Evolutionary conservation across 2,797 vertebrate species (phyloP).

Genomic region (Manis crassicaudata): DNA sequence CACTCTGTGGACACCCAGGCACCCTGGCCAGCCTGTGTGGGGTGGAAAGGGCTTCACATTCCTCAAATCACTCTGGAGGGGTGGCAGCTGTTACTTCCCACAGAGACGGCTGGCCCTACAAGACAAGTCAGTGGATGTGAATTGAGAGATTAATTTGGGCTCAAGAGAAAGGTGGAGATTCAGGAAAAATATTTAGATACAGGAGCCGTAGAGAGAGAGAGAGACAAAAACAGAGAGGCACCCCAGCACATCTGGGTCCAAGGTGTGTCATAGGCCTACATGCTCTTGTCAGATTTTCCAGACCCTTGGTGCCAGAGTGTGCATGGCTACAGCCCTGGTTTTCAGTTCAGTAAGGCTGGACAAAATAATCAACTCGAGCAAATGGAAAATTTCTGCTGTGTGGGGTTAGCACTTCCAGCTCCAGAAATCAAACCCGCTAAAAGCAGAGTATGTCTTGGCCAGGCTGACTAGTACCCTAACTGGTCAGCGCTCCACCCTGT

Average conservation of each 20-base stretch:
- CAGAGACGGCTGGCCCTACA: not conserved
- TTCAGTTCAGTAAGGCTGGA: not conserved
- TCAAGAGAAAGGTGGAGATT: not conserved
- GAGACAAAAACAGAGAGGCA: not conserved
- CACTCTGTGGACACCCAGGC: not conserved
- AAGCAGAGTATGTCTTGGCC: not conserved
- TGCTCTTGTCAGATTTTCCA: constrained; percentile 33
- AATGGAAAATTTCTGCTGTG: constrained; percentile 46
- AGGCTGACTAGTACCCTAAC: not conserved
- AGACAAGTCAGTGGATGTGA: not conserved
- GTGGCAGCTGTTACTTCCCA: not conserved
- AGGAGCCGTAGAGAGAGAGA: not conserved
- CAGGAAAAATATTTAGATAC: not conserved
- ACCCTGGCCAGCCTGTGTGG: no score
- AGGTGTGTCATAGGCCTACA: constrained; percentile 3
- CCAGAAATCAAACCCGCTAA: not conserved
- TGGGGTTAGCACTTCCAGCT: not conserved
- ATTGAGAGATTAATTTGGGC: not conserved
- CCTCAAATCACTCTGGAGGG: not conserved
- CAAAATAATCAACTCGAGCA: not conserved
- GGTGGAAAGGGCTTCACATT: not conserved
- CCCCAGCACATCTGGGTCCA: not conserved
- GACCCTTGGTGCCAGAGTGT: not conserved
- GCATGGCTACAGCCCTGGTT: not conserved
- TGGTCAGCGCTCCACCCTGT: not conserved